Conservation (phyloP, 1,140 invertebrate species). For the Microplitis mediator region DNA sequence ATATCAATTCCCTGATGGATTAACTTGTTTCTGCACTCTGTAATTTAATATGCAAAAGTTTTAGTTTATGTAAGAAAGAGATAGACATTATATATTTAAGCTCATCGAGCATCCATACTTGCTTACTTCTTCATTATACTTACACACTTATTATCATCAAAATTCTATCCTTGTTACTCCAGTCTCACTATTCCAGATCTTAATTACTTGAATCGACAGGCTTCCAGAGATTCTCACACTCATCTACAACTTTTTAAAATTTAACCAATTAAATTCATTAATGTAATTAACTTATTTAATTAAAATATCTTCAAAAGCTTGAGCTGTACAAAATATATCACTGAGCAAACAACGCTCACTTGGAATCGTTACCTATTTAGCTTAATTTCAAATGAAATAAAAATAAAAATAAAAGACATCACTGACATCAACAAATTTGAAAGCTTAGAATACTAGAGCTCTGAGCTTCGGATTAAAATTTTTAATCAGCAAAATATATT, state of each 20-base stretch:
- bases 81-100: background rate
- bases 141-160: background rate
- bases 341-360: too few species aligned
- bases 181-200: background rate
- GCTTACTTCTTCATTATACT: background rate
- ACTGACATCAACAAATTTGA: too few species aligned
- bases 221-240: background rate
- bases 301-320: too few species aligned
- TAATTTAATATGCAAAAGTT: slow-evolving; percentile 29
- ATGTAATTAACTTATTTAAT: background rate
- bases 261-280: background rate
- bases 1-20: slow-evolving; percentile 30
- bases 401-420: too few species aligned
- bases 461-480: too few species aligned
- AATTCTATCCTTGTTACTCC: background rate
- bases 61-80: slow-evolving; percentile 17
- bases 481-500: too few species aligned
- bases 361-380: too few species aligned
- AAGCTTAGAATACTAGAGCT: too few species aligned
- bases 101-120: too few species aligned
- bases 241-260: background rate
- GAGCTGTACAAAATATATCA: too few species aligned
- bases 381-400: too few species aligned
- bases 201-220: slow-evolving; percentile 1
- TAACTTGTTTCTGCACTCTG: slow-evolving; percentile 27